Evolutionary conservation across 1,140 invertebrate species (phyloP), one percentile per base, ranked within the genome.

Genomic region (Trichoplusia ni): DNA sequence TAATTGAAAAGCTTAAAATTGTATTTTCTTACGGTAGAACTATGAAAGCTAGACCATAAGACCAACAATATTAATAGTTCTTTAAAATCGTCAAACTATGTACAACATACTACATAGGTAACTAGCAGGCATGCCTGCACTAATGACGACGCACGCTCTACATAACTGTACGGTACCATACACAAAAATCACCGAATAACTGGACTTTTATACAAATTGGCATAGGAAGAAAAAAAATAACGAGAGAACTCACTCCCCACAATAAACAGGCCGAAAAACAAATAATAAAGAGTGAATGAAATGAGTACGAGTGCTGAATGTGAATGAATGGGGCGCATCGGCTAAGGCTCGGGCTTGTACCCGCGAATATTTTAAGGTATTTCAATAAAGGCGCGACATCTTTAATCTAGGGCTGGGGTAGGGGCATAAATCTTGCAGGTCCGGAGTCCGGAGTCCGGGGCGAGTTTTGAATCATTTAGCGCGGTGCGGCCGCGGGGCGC

Each of bases 401-500:
- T 86, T 90, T 90, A 90, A 90, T 88, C 86, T 86, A 87, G 82
- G 87, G 82, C 86, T 82, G 84, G 84, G 81, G 84, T 79, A 83
- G 73, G 78, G 81, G 84, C 80, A 89, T 90, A 90, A 90, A 90
- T 90, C 87, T 90, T 90, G 87, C 87, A 90, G 84, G 85, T 87
- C 81, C 85, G 85, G 68, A n/a, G n/a, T n/a, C n/a, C n/a, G n/a
- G n/a, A 49, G 46, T 49, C 46, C 46, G 46, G n/a, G 79, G 84
- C 80, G 82, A 86, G 87, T 86, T 90, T 87, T 90, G 86, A 89
- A 90, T 89, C 87, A 90, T 90, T 90, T 90, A 89, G 82, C 85
- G 84, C 73, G 81, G 80, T 79, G 79, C 79, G 81, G 78, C 75
- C 69, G 77, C 78, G 74, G 72, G 73, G 81, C 78, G 83, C 83